Evolutionary conservation across 2,797 vertebrate species (phyloP), one percentile per base, ranked within the genome.

Genomic region (Tokudaia tokunoshimensis): DNA sequence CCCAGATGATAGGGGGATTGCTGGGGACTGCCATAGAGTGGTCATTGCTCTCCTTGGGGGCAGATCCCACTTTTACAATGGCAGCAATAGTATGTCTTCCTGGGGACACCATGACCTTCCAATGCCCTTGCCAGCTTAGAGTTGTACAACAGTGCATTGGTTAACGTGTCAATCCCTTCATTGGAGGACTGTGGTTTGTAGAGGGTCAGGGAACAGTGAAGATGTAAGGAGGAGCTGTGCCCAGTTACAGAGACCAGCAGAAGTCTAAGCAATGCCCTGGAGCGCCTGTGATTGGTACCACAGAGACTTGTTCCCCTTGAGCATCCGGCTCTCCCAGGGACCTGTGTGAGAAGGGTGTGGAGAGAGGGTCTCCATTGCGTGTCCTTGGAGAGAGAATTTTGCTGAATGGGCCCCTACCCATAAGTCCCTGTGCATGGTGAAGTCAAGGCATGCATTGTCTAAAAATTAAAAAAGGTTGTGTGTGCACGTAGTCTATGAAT

Each of bases 211-310:
- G 8, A 47, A 24, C 12, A 37, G 17, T 0, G 7, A 76, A 34
- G 65, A n/a, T 34, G 22, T 20, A 15, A 41, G 19, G 52, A 44
- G 76, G 61, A 9, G 26, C 17, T 47, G 31, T 12, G 31, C 6
- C 29, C 24, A n/a, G 70, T 44, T 1, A 34, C 3, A 37, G 55
- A 55, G 67, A 31, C 26, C 24, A 47, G 37, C 37, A 57, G 52
- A n/a, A 70, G 31, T 47, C 63, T 3, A 44, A 75, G 22, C 24
- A 29, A 41, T 12, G 14, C 7, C 26, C 29, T 3, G 65, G 15
- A 65, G 70, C n/a, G 6, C 50, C 29, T 47, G 3, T 17, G 74
- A 22, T 14, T n/a, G 26, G 0, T 4, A 0, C 14, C 57, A 1
- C 19, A 63, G 57, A 89, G 87, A 63, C 87, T 12, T 63, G 87